phyloP scores from a whole-genome alignment of 1,140 invertebrate species.

The Dolichoris vasculosae region DNA sequence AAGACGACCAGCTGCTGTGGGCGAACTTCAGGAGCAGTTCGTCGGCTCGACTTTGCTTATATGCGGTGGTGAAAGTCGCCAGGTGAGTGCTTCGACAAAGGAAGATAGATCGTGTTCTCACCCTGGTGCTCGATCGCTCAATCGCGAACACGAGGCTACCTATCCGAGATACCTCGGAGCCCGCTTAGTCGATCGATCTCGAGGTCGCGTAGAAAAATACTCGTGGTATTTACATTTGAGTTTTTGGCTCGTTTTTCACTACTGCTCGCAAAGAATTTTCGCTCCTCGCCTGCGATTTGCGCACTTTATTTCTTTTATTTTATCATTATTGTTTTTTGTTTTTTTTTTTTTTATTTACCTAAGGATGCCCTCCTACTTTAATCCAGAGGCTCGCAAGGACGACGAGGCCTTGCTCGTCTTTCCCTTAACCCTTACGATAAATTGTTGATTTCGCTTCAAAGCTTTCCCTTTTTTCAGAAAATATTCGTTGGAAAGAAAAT shows the following conservation, averaged over 20 bases:
- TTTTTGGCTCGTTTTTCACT: background rate
- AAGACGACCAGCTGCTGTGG: background rate
- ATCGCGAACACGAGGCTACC: background rate
- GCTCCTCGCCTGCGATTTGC: background rate
- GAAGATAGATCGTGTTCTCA: background rate
- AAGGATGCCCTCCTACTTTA: background rate
- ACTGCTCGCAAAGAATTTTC: constrained; percentile 1
- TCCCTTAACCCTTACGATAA: no score
- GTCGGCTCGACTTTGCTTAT: constrained; percentile 20
- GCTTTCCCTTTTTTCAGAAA: background rate
- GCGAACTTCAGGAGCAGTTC: background rate
- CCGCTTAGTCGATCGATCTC: background rate
- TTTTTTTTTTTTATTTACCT: background rate
- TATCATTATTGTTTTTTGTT: background rate
- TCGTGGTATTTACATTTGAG: constrained; percentile 24
- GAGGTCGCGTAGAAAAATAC: background rate
- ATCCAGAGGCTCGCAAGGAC: background rate
- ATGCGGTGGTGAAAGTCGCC: constrained; percentile 47
- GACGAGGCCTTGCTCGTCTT: background rate
- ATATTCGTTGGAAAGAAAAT: background rate
- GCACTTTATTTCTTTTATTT: background rate
- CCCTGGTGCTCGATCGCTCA: background rate
- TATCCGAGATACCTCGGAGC: background rate
- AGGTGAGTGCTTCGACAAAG: constrained; percentile 23
- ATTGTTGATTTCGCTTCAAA: background rate